Evolutionary conservation across 2,797 vertebrate species (phyloP), one percentile per base, ranked within the genome.

Genomic region (Acanthurus tractus): DNA sequence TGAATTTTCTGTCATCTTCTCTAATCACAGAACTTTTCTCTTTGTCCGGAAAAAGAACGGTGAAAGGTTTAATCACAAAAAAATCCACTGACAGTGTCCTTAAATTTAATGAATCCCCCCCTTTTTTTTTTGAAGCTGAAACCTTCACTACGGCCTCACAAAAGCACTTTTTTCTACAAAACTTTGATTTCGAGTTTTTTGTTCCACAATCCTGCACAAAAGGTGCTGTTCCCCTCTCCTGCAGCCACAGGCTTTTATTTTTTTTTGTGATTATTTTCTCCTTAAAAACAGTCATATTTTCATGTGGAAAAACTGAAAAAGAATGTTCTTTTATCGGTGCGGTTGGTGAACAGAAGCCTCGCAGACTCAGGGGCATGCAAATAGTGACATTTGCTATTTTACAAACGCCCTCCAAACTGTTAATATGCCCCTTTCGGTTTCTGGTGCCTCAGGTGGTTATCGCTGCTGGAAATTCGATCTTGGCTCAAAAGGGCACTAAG

Each of bases 331-430:
- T 55, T 23, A 45, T 58, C 34, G 22, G 29, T 34, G 29, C 29
- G 29, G 29, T 34, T 34, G 18, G 44, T 23, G 34, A 71, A 44
- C 8, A 44, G 53, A 58, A 12, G 2, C 64, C 64, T 72, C n/a
- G 11, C 76, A 80, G 73, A 79, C 45, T 78, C 72, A 52, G 52
- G 9, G 17, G 22, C 57, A 85, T 76, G 79, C 77, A 89, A 90
- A 90, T 81, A 55, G 61, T 88, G 87, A 83, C 86, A 89, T 91
- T 89, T 92, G 12, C 56, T 72, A 50, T 46, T 17, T 63, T 76
- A 59, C 57, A 79, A 88, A 82, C 77, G 70, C 53, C 81, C 78
- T 85, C 72, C 78, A 75, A 81, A 79, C 59, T 81, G 68, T 81
- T 81, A 70, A 49, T 73, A 57, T 82, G 81, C 59, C 66, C 72